phyloP scores from a whole-genome alignment of 2,888 invertebrate species.

The Buathra laborator region DNA sequence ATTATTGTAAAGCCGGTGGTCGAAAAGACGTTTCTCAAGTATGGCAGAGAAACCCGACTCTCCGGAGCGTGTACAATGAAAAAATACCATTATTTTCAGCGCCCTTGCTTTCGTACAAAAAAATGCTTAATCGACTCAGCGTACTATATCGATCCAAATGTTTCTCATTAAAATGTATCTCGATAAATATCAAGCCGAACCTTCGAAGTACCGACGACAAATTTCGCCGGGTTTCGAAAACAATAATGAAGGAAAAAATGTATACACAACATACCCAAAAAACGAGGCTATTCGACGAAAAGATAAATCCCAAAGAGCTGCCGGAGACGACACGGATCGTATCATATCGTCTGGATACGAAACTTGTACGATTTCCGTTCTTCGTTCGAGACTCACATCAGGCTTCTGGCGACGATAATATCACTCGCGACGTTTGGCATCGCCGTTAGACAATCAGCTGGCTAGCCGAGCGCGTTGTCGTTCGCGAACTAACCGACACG shows the following conservation, averaged over 20 bases:
- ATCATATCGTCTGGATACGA: constrained; percentile 10
- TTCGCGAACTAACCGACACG: constrained; percentile 18
- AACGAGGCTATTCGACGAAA: not conserved
- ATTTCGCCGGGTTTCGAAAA: too few species aligned
- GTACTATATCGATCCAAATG: too few species aligned
- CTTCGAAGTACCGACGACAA: too few species aligned
- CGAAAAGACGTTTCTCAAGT: constrained; percentile 7
- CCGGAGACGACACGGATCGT: not conserved
- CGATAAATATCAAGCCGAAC: too few species aligned
- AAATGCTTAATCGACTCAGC: too few species aligned
- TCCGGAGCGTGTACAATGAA: constrained; percentile 2
- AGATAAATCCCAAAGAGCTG: constrained; percentile 13
- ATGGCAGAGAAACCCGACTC: not conserved
- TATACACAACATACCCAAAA: constrained; percentile 13
- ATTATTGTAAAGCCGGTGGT: constrained; percentile 1
- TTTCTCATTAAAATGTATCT: too few species aligned
- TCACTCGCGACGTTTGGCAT: not conserved
- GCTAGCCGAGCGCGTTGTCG: constrained; percentile 8
- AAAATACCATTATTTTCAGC: constrained; percentile 5
- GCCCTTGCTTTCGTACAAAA: not conserved
- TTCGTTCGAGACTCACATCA: not conserved
- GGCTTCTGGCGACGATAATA: not conserved
- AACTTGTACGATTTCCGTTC: not conserved
- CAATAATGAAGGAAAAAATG: too few species aligned
- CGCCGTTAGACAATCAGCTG: constrained; percentile 31